Conservation (phyloP, 2,113 vertebrate species). For the Poeciliopsis occidentalis region DNA sequence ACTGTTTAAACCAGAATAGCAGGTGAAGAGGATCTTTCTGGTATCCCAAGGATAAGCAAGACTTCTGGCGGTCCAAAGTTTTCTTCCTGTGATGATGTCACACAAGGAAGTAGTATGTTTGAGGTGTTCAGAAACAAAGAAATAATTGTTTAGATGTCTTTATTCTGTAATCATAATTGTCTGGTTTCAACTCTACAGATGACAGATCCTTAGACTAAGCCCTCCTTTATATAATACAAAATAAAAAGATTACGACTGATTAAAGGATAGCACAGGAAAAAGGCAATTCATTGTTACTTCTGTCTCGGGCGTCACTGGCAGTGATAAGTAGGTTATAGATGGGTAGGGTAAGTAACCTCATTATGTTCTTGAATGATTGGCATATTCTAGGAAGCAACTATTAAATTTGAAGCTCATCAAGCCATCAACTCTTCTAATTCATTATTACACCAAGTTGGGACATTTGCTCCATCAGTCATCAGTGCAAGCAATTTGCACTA, state of each 20-base stretch:
- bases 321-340: conserved; percentile 1
- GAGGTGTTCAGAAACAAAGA: background rate
- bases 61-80: background rate
- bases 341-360: conserved; percentile 21
- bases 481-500: conserved; percentile 8
- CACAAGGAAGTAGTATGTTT: background rate
- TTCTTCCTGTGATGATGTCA: background rate
- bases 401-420: conserved; percentile 45
- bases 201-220: background rate
- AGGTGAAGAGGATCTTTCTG: background rate
- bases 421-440: conserved; percentile 47
- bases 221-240: background rate
- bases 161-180: background rate
- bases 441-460: conserved; percentile 32
- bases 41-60: background rate
- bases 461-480: conserved; percentile 31
- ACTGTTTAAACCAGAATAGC: background rate
- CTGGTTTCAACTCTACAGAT: background rate
- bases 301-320: background rate
- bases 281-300: background rate
- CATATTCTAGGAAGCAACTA: conserved; percentile 44
- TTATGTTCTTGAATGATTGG: conserved; percentile 43
- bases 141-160: background rate
- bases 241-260: background rate
- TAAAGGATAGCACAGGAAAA: conserved; percentile 2